Base-by-base conservation (phyloP, 2,797 vertebrate species). In the Mormyrops boulengeri region DNA sequence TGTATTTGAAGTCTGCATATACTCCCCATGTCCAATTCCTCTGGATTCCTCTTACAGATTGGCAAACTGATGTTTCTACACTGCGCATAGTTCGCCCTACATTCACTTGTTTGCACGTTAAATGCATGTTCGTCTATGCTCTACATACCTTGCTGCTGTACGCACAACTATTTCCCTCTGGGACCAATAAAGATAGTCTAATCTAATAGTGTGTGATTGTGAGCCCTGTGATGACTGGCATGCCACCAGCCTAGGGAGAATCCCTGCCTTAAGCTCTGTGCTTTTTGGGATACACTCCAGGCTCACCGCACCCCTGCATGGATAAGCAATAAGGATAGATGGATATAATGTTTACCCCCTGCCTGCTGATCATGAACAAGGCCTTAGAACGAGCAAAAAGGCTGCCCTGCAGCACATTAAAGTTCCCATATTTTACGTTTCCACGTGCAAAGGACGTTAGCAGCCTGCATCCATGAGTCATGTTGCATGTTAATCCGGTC, bases 401-500 rank as follows among this genome's bases (percentile, higher is more conserved):
- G 22, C 88, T 66, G 26, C 50, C 85, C 88, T 89, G 73, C 5
- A 26, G 34, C 22, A 30, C 73, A 77, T 52, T 22, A 90, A 53
- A 86, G 87, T 84, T 62, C 88, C 50, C 22, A 90, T 50, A 87
- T 91, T 90, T 91, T 41, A 89, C 88, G 87, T 57, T 88, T 88
- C 66, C 41, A 85, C n/a, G 66, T 89, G 44, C 55, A 91, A 91
- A 92, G 88, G 30, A 41, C 34, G 89, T 19, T 4, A 22, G 38
- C 12, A n/a, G n/a, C n/a, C 87, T 69, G 49, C 50, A 47, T 60
- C 90, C 88, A 90, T 92, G 91, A 92, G 90, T 90, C 88, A 88
- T 34, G 89, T 89, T 89, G 57, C 90, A 91, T 89, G 90, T 92
- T 91, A 80, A 55, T 89, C 14, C 84, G 62, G 50, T 89, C 62